Evolutionary conservation across 2,113 vertebrate genomes (phyloP).

Genomic region (Mixornis gularis): DNA sequence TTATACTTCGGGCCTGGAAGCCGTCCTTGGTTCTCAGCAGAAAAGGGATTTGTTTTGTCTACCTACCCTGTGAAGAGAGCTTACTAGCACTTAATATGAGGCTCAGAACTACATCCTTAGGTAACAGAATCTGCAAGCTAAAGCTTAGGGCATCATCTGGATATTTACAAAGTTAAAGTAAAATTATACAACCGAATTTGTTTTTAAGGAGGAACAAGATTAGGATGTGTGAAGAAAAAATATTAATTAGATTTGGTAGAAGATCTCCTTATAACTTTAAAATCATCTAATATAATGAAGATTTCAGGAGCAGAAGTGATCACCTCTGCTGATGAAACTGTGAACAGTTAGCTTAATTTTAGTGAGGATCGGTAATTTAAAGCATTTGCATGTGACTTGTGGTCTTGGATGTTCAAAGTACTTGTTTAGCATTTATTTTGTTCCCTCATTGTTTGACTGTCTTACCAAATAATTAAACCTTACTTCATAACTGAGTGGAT

Average conservation of each 20-base stretch:
- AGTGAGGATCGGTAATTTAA: background rate
- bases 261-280: background rate
- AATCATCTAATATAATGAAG: too few relatives aligned
- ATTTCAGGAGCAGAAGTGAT: background rate
- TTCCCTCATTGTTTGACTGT: background rate
- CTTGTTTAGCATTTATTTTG: background rate
- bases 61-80: too few relatives aligned
- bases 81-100: too few relatives aligned
- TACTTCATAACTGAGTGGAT: background rate
- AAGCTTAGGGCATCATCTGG: too few relatives aligned
- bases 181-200: background rate
- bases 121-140: too few relatives aligned
- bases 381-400: background rate
- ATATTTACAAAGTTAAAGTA: background rate
- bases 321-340: background rate
- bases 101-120: too few relatives aligned
- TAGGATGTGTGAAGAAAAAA: background rate
- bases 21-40: too few relatives aligned
- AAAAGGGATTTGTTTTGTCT: too few relatives aligned
- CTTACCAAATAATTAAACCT: background rate
- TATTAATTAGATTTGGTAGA: background rate
- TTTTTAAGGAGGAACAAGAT: background rate
- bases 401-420: background rate
- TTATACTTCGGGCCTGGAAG: too few relatives aligned
- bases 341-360: background rate